phyloP scores from a whole-genome alignment of 2,113 vertebrate genomes.

The Siniperca chuatsi region DNA sequence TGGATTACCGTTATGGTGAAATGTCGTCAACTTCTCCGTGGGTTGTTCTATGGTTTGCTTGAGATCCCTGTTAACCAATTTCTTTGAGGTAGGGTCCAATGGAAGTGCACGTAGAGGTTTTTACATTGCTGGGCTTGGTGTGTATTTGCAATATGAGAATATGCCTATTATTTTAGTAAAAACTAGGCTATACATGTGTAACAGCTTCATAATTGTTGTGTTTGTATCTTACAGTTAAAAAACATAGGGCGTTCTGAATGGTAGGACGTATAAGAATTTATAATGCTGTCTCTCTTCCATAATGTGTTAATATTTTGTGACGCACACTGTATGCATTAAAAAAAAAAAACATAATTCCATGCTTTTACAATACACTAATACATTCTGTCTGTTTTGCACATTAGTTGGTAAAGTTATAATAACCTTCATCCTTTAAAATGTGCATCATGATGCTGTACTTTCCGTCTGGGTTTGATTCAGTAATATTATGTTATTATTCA shows the following conservation, averaged over 20 bases:
- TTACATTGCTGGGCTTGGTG: neutral
- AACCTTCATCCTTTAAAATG: conserved; percentile 21
- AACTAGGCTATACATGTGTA: neutral
- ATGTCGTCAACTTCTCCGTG: neutral
- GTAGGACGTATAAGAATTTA: neutral
- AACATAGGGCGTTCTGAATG: neutral
- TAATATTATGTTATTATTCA: conserved; percentile 61
- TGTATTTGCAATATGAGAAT: neutral
- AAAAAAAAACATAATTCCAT: neutral
- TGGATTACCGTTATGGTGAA: neutral
- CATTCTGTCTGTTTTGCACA: neutral
- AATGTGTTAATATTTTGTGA: neutral
- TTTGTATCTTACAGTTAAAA: neutral
- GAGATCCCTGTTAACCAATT: neutral
- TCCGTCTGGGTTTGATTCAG: conserved; percentile 44
- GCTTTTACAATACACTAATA: neutral
- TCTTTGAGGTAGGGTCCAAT: neutral
- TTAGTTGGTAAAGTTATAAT: conserved; percentile 8
- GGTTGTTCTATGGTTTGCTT: neutral
- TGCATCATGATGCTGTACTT: conserved; percentile 9
- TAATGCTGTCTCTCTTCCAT: neutral
- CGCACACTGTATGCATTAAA: neutral
- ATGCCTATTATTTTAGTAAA: neutral
- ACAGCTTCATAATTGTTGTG: neutral
- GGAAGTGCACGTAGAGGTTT: neutral